Evolutionary conservation across 2,888 invertebrate genomes (phyloP).

Genomic region (Drosophila paramelanica): DNA sequence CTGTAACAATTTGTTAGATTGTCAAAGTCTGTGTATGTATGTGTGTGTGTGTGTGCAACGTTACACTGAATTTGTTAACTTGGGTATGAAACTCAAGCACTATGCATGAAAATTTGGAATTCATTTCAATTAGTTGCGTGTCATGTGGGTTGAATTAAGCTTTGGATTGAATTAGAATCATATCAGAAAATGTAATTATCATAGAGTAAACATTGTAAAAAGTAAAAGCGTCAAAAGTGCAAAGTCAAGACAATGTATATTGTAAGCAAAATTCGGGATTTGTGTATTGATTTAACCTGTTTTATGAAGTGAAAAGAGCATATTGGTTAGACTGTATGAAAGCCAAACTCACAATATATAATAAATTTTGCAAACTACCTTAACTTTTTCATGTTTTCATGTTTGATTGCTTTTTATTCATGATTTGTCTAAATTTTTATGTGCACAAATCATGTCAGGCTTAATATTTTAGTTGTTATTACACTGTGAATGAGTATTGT

Average conservation of each 20-base stretch:
- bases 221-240: background rate
- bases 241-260: background rate
- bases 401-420: no score
- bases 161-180: background rate
- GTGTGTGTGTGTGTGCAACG: background rate
- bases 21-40: slow-evolving; percentile 37
- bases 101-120: slow-evolving; percentile 28
- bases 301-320: no score
- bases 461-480: no score
- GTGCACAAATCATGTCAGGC: no score
- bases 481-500: no score
- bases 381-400: no score
- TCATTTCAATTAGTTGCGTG: slow-evolving; percentile 50
- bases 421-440: no score
- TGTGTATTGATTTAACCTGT: background rate
- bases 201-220: slow-evolving; percentile 3
- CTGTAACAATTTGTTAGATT: slow-evolving; percentile 71
- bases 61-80: slow-evolving; percentile 51
- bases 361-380: no score
- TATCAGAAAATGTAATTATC: slow-evolving; percentile 19
- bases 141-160: slow-evolving; percentile 1
- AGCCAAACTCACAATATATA: no score
- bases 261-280: background rate
- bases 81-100: slow-evolving; percentile 6
- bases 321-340: no score